Base-by-base conservation (phyloP, 2,888 invertebrate genomes). In the Troides helena region DNA sequence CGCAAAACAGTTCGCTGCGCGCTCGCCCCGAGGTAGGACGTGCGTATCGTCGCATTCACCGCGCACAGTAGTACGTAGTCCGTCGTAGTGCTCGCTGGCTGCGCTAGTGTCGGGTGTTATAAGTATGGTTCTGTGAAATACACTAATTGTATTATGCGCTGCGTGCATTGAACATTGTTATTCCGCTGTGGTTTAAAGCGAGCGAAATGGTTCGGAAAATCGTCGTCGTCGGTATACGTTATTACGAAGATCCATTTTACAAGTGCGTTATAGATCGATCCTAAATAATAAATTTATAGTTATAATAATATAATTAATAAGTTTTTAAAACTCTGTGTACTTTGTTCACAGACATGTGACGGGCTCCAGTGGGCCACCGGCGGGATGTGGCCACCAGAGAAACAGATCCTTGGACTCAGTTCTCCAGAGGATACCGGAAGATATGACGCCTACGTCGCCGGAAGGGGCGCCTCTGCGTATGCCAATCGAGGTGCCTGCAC, bases 361-460 rank as follows among this genome's bases (percentile, higher is more conserved):
- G 81, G 87, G 87, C 66, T 81, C 86, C 56, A 88, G 80, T 71
- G 90, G 90, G 83, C 91, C 91, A 85, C 89, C 91, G 65, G 86
- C 90, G 73, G 92, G 90, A 89, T 91, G 95, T 75, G 95, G 95
- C 80, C 97, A 97, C 86, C 97, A 97, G 89, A 95, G 98, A 79
- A 98, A 98, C 93, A 95, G 98, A 76, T 97, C 97, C 84, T 92
- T 98, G 86, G 98, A 98, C 87, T 98, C 97, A 71, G 98, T 97
- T 72, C 94, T 97, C 74, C 97, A 97, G 87, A 94, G 97, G 86
- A 97, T 98, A 84, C 97, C 97, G 72, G 97, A 97, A 93, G 97
- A 92, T 78, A 96, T 82, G 95, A 96, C 91, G 93, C 93, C 89
- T 80, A 92, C 87, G 72, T 92, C 87, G 75, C 91, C 87, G 80